A percentile compares a stretch with the other conserved stretches of the same genome.
Conservation (phyloP, 2,888 invertebrate species). For the Synergus gifuensis region DNA sequence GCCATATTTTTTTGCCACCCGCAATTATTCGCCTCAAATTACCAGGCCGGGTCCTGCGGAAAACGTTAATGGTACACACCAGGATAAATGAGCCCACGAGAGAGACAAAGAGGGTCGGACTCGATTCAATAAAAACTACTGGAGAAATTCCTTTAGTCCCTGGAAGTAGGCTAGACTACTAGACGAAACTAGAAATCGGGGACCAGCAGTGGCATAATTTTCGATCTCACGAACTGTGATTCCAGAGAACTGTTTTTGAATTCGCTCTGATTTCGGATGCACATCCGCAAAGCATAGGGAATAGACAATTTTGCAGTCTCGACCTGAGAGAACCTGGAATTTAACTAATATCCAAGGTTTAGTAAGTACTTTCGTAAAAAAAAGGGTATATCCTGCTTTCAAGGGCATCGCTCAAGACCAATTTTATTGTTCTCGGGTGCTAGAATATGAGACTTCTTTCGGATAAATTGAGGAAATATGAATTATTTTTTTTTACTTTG, state of each 20-base stretch:
- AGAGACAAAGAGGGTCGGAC: slow-evolving; percentile 20
- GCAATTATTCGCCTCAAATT: slow-evolving; percentile 73
- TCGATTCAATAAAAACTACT: slow-evolving; percentile 16
- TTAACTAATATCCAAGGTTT: background rate
- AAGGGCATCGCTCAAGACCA: background rate
- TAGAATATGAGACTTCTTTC: background rate
- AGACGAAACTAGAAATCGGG: background rate
- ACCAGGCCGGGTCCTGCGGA: slow-evolving; percentile 66
- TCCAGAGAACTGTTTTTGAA: slow-evolving; percentile 6
- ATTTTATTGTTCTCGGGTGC: background rate
- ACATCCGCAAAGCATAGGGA: background rate
- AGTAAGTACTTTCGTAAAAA: background rate
- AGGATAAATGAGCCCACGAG: background rate
- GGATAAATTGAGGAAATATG: no score
- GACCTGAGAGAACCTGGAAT: background rate
- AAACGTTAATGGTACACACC: slow-evolving; percentile 65
- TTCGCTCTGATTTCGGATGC: slow-evolving; percentile 15
- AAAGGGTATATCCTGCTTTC: background rate
- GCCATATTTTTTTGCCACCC: slow-evolving; percentile 67
- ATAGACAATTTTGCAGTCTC: background rate
- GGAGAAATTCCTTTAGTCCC: slow-evolving; percentile 1
- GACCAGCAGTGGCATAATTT: slow-evolving; percentile 14
- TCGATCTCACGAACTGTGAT: slow-evolving; percentile 35
- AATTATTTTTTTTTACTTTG: no score
- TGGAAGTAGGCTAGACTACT: background rate